Base-by-base conservation (phyloP, 2,888 invertebrate genomes). In the Sialis lutaria region DNA sequence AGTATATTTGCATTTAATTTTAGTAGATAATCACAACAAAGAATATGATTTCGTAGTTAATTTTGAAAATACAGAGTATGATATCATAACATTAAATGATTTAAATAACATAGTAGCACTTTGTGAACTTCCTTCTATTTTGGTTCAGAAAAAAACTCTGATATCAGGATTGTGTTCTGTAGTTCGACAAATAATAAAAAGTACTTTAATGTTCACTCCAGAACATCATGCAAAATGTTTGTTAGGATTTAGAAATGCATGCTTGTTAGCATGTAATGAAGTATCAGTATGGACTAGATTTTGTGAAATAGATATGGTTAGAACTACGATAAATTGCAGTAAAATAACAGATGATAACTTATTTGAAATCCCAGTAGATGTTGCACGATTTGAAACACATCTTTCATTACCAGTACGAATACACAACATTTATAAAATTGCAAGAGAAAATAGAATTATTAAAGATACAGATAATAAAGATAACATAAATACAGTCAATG, bases 241-340 rank as follows among this genome's bases (percentile, higher is more conserved):
- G 40, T 67, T 90, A 9, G 89, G 90, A 1, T 91, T 89, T 58
- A 78, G 87, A 50, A 76, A 75, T 50, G 76, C 82, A 46, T 89
- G 89, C 57, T 67, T 91, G 9, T 72, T 84, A 56, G 82, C 89
- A 2, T 87, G 88, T 46, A 81, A 87, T 31, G 90, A 90, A 65
- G 74, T 77, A 6, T 89, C 90, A 6, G 70, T 85, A 37, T 92
- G 91, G 92, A 93, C 92, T 0, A 83, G 82, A 57, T 90, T 90
- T 61, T 93, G 93, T 69, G 93, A 93, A 69, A 72, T 85, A 4
- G 86, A 90, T 59, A 67, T 90, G 40, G 72, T 84, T 8, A 61
- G 67, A 46, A 73, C 79, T 1, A 64, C 81, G 0, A 71, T 72
- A 50, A 56, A 64, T n/a, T 53, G 74, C 44, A 53, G 34, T 50